Evolutionary conservation across 2,888 invertebrate genomes (phyloP).

Genomic region (Marasmarcha lunaedactyla): DNA sequence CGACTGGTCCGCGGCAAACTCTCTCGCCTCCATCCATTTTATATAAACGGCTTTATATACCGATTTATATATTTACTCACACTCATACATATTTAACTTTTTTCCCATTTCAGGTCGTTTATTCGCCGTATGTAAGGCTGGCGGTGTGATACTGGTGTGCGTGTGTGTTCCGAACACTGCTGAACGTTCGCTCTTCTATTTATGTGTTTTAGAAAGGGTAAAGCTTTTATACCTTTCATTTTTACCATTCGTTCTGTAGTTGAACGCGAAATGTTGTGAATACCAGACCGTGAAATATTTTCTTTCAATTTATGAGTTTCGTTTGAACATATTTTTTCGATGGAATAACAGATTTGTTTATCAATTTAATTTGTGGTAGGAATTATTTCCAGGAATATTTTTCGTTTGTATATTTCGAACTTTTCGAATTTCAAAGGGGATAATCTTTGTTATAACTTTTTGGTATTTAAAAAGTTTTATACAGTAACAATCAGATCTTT

Average conservation of each 20-base stretch:
- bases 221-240: conserved; percentile 66
- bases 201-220: conserved; percentile 68
- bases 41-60: conserved; percentile 63
- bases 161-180: conserved; percentile 18
- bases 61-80: conserved; percentile 70
- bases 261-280: conserved; percentile 44
- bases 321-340: conserved; percentile 47
- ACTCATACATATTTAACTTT: conserved; percentile 71
- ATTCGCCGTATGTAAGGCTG: conserved; percentile 55
- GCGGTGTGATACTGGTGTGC: conserved; percentile 31
- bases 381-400: no score
- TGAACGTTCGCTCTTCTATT: conserved; percentile 46
- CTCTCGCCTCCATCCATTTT: conserved; percentile 50
- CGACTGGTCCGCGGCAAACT: conserved; percentile 45
- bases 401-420: no score
- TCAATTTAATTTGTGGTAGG: conserved; percentile 21
- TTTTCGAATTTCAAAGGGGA: no score
- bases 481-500: no score
- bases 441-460: no score
- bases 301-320: conserved; percentile 59
- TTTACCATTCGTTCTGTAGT: conserved; percentile 58
- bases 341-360: conserved; percentile 28
- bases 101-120: conserved; percentile 69
- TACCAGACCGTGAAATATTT: conserved; percentile 52
- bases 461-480: no score